These are phyloP conservation scores for Macaria liturata DNA, from an alignment of 2,888 invertebrate genomes.

Conservation along the genomic window DNA sequence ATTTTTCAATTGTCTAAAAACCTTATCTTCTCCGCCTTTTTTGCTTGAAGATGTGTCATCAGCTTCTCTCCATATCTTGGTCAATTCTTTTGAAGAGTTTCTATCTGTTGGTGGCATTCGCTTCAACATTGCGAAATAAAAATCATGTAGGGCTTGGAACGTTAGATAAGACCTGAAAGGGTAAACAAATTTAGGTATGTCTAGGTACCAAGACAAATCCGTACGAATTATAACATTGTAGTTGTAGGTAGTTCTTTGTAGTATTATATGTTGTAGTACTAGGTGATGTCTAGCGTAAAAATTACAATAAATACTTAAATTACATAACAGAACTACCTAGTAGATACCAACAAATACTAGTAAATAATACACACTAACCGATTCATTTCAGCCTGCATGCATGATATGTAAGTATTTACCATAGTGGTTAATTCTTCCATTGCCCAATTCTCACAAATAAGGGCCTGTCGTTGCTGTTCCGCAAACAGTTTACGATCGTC, in stretches of 20 bases:
- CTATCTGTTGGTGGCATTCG: conserved; percentile 61
- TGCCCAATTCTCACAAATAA: conserved; percentile 84
- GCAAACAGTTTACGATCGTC: conserved; percentile 80
- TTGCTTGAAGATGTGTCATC: conserved; percentile 62
- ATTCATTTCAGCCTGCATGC: conserved; percentile 85
- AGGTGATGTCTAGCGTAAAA: too few species aligned
- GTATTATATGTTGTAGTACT: too few species aligned
- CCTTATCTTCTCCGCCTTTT: conserved; percentile 67
- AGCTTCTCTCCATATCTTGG: conserved; percentile 59
- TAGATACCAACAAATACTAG: background rate
- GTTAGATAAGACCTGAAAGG: conserved; percentile 66
- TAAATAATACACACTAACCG: conserved; percentile 55
- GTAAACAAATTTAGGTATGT: too few species aligned
- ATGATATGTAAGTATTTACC: conserved; percentile 79
- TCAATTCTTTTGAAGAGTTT: conserved; percentile 63
- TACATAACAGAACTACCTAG: background rate
- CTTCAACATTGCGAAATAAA: conserved; percentile 70
- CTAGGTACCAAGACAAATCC: too few species aligned
- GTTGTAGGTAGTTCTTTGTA: too few species aligned
- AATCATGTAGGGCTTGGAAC: conserved; percentile 74
- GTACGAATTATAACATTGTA: too few species aligned
- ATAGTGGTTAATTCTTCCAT: conserved; percentile 79
- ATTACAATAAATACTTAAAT: too few species aligned
- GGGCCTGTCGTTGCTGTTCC: conserved; percentile 75
- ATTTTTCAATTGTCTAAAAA: conserved; percentile 59